These are phyloP conservation scores for Netelia fuscicornis DNA, from an alignment of 2,888 invertebrate species.

Conservation along the genomic window DNA sequence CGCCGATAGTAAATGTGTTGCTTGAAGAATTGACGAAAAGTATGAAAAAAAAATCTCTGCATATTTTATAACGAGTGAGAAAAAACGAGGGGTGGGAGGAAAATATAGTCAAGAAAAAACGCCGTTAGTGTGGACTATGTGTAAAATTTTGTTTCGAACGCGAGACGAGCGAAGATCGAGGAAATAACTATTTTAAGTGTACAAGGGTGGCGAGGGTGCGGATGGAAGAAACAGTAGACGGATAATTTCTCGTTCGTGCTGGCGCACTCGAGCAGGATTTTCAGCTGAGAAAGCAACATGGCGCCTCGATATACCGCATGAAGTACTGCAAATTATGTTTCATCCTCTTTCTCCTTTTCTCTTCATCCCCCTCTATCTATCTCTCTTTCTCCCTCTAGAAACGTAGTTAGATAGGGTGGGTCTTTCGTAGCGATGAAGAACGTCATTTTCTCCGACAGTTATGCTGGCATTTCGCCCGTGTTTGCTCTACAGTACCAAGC, in stretches of 20 bases:
- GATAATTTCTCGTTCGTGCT: conserved; percentile 58
- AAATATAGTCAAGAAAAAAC: conserved; percentile 40
- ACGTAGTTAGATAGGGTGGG: conserved; percentile 19
- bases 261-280: conserved; percentile 58
- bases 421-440: conserved; percentile 48
- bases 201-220: conserved; percentile 10
- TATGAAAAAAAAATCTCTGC: conserved; percentile 34
- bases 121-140: conserved; percentile 25
- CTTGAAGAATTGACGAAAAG: conserved; percentile 20
- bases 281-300: conserved; percentile 39
- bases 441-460: conserved; percentile 48
- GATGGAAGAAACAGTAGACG: conserved; percentile 33
- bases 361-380: neutral
- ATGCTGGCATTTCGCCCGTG: conserved; percentile 37
- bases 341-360: conserved; percentile 13
- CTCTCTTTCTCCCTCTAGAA: conserved; percentile 5
- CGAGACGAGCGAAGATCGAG: conserved; percentile 24
- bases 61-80: conserved; percentile 32
- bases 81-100: neutral
- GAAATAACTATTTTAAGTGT: conserved; percentile 41
- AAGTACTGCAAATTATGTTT: conserved; percentile 22
- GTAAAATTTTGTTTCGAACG: conserved; percentile 46
- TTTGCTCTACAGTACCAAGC: conserved; percentile 1
- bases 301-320: conserved; percentile 32
- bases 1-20: conserved; percentile 23